phyloP scores from a whole-genome alignment of 2,113 vertebrate species.

The Petrocephalus microphthalmus region DNA sequence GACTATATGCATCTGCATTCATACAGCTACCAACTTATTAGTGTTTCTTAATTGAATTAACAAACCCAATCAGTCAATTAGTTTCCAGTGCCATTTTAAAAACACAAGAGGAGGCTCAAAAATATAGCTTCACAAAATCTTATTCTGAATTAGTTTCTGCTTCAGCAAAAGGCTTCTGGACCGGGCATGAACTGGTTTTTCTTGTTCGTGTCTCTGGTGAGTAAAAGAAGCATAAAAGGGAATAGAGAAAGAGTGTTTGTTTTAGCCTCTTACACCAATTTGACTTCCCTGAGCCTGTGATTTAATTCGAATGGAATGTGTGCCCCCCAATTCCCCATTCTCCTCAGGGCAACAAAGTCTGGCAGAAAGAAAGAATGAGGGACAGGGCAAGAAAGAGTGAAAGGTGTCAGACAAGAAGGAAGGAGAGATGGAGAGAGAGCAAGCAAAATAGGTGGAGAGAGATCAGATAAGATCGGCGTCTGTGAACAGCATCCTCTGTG shows the following conservation, averaged over 20 bases:
- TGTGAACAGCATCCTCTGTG: conserved; percentile 70
- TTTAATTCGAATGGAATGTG: background rate
- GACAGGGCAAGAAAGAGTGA: conserved; percentile 35
- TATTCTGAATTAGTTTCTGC: background rate
- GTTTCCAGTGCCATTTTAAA: background rate
- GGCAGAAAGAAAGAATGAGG: background rate
- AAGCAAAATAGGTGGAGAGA: conserved; percentile 22
- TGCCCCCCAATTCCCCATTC: background rate
- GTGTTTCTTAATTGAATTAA: background rate
- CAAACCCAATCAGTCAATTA: background rate
- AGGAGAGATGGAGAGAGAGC: conserved; percentile 14
- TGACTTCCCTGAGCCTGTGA: background rate
- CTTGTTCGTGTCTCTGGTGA: background rate
- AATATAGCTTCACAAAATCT: background rate
- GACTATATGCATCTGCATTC: background rate
- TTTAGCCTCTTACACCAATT: background rate
- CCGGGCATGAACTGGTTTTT: background rate
- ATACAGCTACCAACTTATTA: background rate
- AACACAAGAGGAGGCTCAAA: background rate
- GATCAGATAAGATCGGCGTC: conserved; percentile 65
- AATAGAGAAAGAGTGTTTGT: background rate
- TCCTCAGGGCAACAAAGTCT: background rate
- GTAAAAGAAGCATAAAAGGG: background rate
- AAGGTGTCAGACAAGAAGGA: conserved; percentile 34
- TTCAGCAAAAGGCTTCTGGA: background rate